phyloP scores from a whole-genome alignment of 2,113 vertebrate species.

The Romanogobio albipinnatus region DNA sequence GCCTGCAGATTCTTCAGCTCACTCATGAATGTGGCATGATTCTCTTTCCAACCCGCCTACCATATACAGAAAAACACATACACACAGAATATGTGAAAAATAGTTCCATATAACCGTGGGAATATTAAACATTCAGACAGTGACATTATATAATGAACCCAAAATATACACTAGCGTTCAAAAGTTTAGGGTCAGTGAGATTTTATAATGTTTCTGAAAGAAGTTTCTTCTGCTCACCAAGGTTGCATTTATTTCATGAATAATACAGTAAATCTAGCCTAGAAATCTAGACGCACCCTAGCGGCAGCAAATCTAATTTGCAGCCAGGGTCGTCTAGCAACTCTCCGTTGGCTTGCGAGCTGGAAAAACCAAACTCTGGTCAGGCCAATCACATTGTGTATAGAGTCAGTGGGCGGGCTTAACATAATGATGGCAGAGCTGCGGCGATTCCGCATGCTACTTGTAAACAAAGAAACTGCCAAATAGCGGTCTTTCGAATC shows the following conservation, averaged over 20 bases:
- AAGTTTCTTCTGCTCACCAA: background rate
- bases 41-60: slow-evolving; percentile 98
- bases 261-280: background rate
- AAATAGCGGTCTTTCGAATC: too few species aligned
- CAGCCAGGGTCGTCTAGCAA: too few species aligned
- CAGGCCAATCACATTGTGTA: too few species aligned
- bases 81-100: slow-evolving; percentile 1
- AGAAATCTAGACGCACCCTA: too few species aligned
- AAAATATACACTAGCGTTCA: slow-evolving; percentile 23
- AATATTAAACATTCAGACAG: slow-evolving; percentile 37
- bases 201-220: background rate
- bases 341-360: too few species aligned
- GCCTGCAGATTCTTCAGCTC: slow-evolving; percentile 98
- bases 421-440: too few species aligned
- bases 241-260: background rate
- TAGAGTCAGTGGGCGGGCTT: too few species aligned
- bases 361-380: too few species aligned
- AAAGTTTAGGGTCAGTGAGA: background rate
- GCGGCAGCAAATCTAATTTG: too few species aligned
- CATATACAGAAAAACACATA: slow-evolving; percentile 41
- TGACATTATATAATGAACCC: slow-evolving; percentile 39
- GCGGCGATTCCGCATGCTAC: too few species aligned
- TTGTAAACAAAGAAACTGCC: too few species aligned
- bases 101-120: slow-evolving; percentile 3
- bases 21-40: slow-evolving; percentile 96